Conservation (phyloP, 2,797 vertebrate species). For the Orientallactaga sibirica region DNA sequence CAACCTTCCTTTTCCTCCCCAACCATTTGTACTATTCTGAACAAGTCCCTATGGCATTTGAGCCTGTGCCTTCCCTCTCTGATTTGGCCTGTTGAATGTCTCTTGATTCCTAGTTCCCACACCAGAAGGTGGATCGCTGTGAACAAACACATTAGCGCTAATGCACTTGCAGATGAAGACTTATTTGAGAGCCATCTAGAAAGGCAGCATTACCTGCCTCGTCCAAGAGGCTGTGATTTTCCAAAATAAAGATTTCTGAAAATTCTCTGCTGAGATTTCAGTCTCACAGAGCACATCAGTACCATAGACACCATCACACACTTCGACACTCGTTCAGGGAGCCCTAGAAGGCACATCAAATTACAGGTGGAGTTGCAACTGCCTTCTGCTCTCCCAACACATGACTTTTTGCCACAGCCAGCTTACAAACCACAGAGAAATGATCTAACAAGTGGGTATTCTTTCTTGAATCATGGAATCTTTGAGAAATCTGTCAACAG, state of each 20-base stretch:
- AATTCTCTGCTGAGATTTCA: slow-evolving; percentile 6
- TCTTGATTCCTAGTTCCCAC: background rate
- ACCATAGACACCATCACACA: background rate
- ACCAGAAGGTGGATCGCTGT: background rate
- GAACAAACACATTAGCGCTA: background rate
- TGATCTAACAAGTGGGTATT: background rate
- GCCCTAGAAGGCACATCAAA: slow-evolving; percentile 9
- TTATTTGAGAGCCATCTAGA: background rate
- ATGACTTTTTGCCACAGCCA: slow-evolving; percentile 9
- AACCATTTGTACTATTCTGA: background rate
- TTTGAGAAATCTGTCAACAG: slow-evolving; percentile 34
- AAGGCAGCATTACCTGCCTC: background rate
- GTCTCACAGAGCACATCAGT: background rate
- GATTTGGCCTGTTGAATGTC: background rate
- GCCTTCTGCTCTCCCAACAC: background rate
- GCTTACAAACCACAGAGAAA: slow-evolving; percentile 8
- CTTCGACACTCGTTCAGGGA: background rate
- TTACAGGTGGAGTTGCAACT: background rate
- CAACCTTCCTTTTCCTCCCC: background rate
- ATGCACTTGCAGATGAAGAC: background rate
- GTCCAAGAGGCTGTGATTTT: background rate
- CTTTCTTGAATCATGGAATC: slow-evolving; percentile 40
- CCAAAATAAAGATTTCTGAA: slow-evolving; percentile 8
- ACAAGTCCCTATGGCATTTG: background rate
- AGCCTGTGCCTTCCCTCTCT: background rate